Base-by-base conservation (phyloP, 64 coral and sea anemone genomes). In the Cladopsammia gracilis region DNA sequence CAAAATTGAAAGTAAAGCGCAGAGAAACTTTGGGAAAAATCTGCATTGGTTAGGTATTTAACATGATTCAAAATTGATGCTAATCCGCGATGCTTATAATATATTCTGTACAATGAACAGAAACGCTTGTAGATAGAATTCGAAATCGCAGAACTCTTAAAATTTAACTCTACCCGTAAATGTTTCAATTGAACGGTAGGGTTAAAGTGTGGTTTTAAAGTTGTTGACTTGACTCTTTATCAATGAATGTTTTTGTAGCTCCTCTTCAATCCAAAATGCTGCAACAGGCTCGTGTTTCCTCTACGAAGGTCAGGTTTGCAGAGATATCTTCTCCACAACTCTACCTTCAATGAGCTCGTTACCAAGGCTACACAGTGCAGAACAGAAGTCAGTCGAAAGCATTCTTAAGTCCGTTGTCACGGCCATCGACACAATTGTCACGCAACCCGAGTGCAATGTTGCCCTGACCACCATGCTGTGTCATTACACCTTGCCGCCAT, bases 401-500 rank as follows among this genome's bases (percentile, higher is more conserved):
- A 3, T 7, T 42, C 25, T 79, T 34, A 7, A 34, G 13, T 25
- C 54, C 56, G 25, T 53, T 7, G 13, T 79, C 52, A 79, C 77
- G 23, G 23, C 56, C 25, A 79, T 79, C 12, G 14, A 60, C 4
- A 13, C 58, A 59, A 58, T 13, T 79, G 77, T 79, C 53, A 79
- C 23, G 54, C 77, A 67, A 5, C 24, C 52, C 9, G 65, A 83
- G 19, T 98, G 96, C 23, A 67, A 61, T n/a, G 48, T 71, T 46
- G 58, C 88, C 18, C 54, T 98, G 3, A 76, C 49, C 10, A 87
- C 87, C 6, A 24, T 93, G 20, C 83, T 98, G 58, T 98, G 96
- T 24, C 96, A 98, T 22, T 93, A 95, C 67, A 93, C 87, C 6
- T 48, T 98, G 34, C 90, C 87, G 11, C 93, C 94, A 0, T 98